A percentile compares a stretch with the other conserved stretches of the same genome.
These are phyloP conservation scores for Glossosoma conforme DNA, from an alignment of 1,140 invertebrate genomes.

Conservation along the genomic window DNA sequence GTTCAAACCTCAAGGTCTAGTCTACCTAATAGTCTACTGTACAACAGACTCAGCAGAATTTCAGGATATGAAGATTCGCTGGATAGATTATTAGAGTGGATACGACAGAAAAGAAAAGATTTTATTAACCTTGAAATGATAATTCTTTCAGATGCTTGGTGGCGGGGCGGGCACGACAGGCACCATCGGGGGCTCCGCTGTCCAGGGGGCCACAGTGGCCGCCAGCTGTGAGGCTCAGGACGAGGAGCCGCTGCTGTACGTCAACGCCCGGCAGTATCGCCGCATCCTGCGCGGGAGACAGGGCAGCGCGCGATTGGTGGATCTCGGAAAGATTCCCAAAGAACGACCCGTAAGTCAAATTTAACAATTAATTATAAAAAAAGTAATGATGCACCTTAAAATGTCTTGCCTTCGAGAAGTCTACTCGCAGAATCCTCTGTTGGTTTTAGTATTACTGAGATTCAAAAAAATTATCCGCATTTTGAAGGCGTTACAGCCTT, in stretches of 20 bases:
- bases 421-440: too few relatives aligned
- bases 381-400: background rate
- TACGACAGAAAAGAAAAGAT: too few relatives aligned
- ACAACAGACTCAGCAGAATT: too few relatives aligned
- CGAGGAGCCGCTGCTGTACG: conserved; percentile 93
- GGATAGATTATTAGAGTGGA: too few relatives aligned
- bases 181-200: conserved; percentile 40
- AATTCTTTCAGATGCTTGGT: conserved; percentile 52
- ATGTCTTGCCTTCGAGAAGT: too few relatives aligned
- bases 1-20: too few relatives aligned
- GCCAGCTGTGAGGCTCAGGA: conserved; percentile 61
- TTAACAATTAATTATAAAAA: conserved; percentile 1
- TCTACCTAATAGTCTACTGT: too few relatives aligned
- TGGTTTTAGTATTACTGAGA: background rate
- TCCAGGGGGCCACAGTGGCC: conserved; percentile 62
- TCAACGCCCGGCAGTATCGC: conserved; percentile 98
- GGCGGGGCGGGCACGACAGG: conserved; percentile 31
- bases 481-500: too few relatives aligned
- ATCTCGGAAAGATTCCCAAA: conserved; percentile 93
- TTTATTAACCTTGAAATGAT: conserved; percentile 8
- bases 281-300: conserved; percentile 86
- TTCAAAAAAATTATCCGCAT: too few relatives aligned
- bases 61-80: too few relatives aligned
- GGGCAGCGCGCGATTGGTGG: conserved; percentile 86
- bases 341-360: conserved; percentile 77